These are phyloP conservation scores for Halcyon senegalensis DNA, from an alignment of 2,113 vertebrate species.

Conservation along the genomic window DNA sequence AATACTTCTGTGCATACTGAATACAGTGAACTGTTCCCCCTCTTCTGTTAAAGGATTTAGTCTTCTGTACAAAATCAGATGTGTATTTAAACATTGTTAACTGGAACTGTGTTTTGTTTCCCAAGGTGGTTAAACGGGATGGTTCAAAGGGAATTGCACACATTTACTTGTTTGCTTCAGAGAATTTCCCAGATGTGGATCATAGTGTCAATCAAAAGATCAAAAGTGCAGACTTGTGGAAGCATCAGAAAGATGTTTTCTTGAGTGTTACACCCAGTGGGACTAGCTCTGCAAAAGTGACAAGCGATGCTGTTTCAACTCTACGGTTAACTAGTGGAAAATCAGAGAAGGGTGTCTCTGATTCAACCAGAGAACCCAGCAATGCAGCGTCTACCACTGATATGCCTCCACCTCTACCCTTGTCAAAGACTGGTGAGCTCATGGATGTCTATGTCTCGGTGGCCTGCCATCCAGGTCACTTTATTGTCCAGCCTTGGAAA, in stretches of 20 bases:
- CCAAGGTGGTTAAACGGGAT: constrained; percentile 85
- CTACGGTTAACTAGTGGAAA: neutral
- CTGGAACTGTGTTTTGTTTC: neutral
- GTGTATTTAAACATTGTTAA: neutral
- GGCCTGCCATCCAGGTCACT: constrained; percentile 93
- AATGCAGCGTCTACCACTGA: neutral
- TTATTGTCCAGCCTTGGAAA: constrained; percentile 92
- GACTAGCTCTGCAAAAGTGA: neutral
- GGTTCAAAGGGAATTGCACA: constrained; percentile 72
- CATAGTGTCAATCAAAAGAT: constrained; percentile 87
- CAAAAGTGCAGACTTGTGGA: constrained; percentile 82
- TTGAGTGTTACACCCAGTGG: constrained; percentile 75
- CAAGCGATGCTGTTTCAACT: neutral
- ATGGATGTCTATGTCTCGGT: constrained; percentile 90
- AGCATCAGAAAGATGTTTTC: constrained; percentile 90
- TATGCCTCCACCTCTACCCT: constrained; percentile 79
- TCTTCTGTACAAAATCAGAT: neutral
- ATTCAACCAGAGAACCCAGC: constrained; percentile 28
- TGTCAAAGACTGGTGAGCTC: constrained; percentile 84
- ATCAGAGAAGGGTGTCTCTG: constrained; percentile 37
- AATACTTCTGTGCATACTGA: neutral
- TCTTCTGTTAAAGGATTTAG: neutral
- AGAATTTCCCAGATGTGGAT: constrained; percentile 73
- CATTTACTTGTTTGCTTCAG: constrained; percentile 84
- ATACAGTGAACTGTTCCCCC: neutral